Conservation (phyloP, 2,113 vertebrate species). For the Actinemys pallida region DNA sequence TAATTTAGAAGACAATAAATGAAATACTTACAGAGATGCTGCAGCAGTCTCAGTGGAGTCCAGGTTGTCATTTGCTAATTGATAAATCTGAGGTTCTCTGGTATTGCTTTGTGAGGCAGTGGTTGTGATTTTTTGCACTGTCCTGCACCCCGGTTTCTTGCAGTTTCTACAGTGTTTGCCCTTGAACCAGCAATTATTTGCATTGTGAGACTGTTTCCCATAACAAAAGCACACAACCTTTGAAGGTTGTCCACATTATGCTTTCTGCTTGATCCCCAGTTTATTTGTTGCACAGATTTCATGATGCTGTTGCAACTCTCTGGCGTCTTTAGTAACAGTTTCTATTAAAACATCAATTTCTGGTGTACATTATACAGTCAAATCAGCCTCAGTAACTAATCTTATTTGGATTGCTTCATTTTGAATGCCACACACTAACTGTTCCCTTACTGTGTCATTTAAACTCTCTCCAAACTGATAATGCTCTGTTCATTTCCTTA, state of each 20-base stretch:
- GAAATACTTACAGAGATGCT: neutral
- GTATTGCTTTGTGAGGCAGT: neutral
- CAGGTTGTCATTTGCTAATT: neutral
- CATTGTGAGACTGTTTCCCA: constrained; percentile 29
- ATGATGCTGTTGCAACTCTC: neutral
- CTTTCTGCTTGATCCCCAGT: constrained; percentile 8
- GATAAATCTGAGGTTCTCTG: neutral
- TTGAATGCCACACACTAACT: constrained; percentile 58
- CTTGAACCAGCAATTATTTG: neutral
- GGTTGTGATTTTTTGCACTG: neutral
- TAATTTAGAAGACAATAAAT: neutral
- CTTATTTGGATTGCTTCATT: constrained; percentile 11
- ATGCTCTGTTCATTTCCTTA: constrained; percentile 58
- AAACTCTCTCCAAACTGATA: constrained; percentile 31
- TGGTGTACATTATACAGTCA: neutral
- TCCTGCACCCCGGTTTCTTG: neutral
- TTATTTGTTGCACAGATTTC: constrained; percentile 7
- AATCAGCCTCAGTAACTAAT: neutral
- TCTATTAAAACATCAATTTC: constrained; percentile 18
- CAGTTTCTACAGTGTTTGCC: constrained; percentile 14
- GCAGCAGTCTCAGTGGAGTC: neutral
- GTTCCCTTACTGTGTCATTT: constrained; percentile 42
- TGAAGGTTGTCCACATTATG: constrained; percentile 17
- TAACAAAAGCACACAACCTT: constrained; percentile 15
- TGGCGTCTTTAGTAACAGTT: neutral